phyloP scores from a whole-genome alignment of 2,797 vertebrate species.

The Scyliorhinus canicula region DNA sequence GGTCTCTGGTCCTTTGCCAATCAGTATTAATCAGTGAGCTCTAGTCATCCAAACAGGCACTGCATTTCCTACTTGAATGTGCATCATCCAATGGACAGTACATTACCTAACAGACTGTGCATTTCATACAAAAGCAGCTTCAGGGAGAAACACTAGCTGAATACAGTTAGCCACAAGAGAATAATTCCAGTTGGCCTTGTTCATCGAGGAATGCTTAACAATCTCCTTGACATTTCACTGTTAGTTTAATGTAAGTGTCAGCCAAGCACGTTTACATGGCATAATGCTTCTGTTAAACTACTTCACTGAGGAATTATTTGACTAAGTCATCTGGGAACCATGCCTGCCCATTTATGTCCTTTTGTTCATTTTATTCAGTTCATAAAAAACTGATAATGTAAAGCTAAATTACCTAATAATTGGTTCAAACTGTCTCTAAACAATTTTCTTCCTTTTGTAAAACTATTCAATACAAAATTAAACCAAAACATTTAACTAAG shows the following conservation, averaged over 20 bases:
- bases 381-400: background rate
- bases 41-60: background rate
- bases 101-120: background rate
- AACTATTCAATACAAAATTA: background rate
- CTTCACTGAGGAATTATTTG: background rate
- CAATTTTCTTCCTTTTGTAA: background rate
- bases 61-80: background rate
- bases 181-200: background rate
- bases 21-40: background rate
- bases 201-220: background rate
- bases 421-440: background rate
- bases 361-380: background rate
- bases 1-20: background rate
- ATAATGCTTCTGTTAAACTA: background rate
- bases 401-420: background rate
- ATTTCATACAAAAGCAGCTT: background rate
- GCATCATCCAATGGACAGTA: background rate
- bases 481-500: background rate
- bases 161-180: background rate
- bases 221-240: background rate
- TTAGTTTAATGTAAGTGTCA: background rate
- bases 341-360: background rate
- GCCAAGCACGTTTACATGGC: background rate
- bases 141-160: background rate
- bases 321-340: background rate